Conservation (phyloP, 2,888 invertebrate genomes). For the Agrotis ipsilon region DNA sequence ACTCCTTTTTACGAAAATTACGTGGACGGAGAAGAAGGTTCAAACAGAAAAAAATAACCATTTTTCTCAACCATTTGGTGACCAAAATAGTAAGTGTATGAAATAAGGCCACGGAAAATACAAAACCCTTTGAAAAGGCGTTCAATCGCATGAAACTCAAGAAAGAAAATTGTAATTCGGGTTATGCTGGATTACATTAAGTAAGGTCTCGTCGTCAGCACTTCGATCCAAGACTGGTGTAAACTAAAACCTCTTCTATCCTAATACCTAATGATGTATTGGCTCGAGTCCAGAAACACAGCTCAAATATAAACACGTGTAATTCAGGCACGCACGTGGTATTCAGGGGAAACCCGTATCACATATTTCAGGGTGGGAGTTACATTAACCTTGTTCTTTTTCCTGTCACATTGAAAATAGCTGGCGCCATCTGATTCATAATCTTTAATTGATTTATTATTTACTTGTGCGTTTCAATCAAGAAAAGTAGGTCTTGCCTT, state of each 20-base stretch:
- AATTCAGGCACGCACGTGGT: conserved; percentile 4
- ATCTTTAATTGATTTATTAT: too few species aligned
- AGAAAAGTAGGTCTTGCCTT: too few species aligned
- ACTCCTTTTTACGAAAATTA: too few species aligned
- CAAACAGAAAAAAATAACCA: neutral
- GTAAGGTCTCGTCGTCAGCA: neutral
- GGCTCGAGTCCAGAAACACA: neutral
- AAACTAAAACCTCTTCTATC: neutral
- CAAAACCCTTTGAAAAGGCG: neutral
- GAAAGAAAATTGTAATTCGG: neutral
- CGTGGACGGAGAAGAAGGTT: too few species aligned
- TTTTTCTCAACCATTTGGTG: too few species aligned
- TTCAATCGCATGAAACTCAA: neutral
- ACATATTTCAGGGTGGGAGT: conserved; percentile 5
- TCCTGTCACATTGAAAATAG: conserved; percentile 22
- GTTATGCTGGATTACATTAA: neutral
- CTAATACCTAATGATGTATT: neutral
- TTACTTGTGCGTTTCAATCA: too few species aligned
- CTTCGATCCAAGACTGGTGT: neutral
- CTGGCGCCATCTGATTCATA: too few species aligned
- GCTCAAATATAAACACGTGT: conserved; percentile 13
- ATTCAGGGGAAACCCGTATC: conserved; percentile 16
- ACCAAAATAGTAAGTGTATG: too few species aligned
- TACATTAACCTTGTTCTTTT: neutral
- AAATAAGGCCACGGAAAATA: neutral